Base-by-base conservation (phyloP, 2,797 vertebrate genomes). In the Scolopax rusticola region DNA sequence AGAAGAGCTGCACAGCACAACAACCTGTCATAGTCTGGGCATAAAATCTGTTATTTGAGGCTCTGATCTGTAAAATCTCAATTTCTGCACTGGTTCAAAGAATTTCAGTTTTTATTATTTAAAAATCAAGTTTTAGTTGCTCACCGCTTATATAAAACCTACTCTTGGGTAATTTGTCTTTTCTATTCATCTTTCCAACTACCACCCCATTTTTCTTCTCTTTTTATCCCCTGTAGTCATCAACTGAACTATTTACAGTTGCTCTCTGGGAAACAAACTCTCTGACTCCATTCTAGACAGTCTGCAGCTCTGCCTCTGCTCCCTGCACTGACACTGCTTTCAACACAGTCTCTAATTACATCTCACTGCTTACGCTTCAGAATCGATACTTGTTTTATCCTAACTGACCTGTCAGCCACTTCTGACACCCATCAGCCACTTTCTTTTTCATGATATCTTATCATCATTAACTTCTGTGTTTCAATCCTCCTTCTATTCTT, bases 371-470 rank as follows among this genome's bases (percentile, higher is more conserved):
- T 69, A 33, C 21, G 8, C 30, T 73, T 60, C n/a, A 60, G 54
- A 94, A 81, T 74, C 51, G 0, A 64, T 73, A 60, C 51, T 19
- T 60, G n/a, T 38, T 92, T 92, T 23, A 90, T 87, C 83, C 45
- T 59, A 60, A 63, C 74, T 77, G 86, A 87, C 86, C 89, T 50
- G 60, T n/a, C 89, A 89, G 73, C 50, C 82, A 71, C 68, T 87
- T 60, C 74, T 59, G 33, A 68, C 73, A 56, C n/a, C 23, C 50
- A 81, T 27, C 74, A 84, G 69, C 20, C 74, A 51, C 74, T 36
- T 68, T 5, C 64, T 64, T 81, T 89, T 69, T 47, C 70, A 65
- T 60, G 25, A 2, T 41, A 56, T 8, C 32, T 71, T 84, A 43
- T 15, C 64, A 69, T 64, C 57, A 80, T 76, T 84, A 80, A 68